Conservation (phyloP, 2,888 invertebrate genomes). For the Lasioglossum malachurum region DNA sequence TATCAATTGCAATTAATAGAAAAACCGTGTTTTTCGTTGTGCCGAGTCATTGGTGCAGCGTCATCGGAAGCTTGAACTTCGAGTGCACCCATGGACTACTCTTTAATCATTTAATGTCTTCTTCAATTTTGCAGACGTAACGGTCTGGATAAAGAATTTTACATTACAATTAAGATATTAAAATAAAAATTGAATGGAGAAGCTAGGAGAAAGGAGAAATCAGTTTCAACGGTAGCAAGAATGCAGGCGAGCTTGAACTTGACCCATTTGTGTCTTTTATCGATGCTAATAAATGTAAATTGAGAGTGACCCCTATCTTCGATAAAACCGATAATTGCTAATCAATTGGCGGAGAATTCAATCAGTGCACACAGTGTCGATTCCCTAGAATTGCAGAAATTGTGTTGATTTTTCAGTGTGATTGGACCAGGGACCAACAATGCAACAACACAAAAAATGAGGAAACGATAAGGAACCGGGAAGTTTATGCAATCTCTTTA, state of each 20-base stretch:
- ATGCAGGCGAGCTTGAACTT: neutral
- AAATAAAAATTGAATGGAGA: neutral
- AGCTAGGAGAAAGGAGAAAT: neutral
- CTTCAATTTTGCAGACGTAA: neutral
- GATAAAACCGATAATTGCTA: neutral
- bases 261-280: neutral
- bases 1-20: constrained; percentile 11
- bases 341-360: neutral
- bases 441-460: constrained; percentile 18
- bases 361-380: too few relatives aligned
- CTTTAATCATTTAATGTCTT: neutral
- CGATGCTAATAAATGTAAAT: constrained; percentile 13
- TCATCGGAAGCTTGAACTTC: constrained; percentile 6
- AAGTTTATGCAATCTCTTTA: constrained; percentile 24
- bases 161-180: neutral
- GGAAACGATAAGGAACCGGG: constrained; percentile 18
- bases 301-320: neutral
- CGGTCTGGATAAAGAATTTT: neutral
- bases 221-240: neutral
- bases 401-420: too few relatives aligned
- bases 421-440: neutral
- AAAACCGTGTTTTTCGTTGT: constrained; percentile 19
- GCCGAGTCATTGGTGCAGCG: neutral
- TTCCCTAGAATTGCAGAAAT: too few relatives aligned
- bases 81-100: neutral